These are phyloP conservation scores for Muscicapa striata DNA, from an alignment of 2,797 vertebrate genomes.

Conservation along the genomic window DNA sequence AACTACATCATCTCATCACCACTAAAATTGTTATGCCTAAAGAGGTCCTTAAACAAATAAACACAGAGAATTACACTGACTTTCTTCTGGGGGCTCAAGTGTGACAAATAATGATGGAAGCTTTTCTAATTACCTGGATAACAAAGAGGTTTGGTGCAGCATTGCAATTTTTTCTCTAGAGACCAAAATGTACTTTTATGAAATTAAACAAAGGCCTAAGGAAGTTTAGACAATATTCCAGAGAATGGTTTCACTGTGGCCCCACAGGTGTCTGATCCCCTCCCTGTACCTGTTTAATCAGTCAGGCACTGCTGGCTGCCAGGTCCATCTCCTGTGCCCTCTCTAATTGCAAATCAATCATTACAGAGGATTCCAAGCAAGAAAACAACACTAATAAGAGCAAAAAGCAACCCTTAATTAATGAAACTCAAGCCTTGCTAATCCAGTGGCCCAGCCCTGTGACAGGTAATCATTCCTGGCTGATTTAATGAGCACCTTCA, in stretches of 20 bases:
- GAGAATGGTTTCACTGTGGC: background rate
- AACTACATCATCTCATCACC: background rate
- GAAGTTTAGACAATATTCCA: background rate
- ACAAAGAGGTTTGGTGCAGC: background rate
- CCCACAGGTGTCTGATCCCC: background rate
- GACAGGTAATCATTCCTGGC: background rate
- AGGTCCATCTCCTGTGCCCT: background rate
- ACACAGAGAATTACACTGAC: background rate
- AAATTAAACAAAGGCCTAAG: background rate
- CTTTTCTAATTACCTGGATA: background rate
- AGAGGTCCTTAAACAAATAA: background rate
- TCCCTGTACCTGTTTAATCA: background rate
- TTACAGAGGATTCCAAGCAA: background rate
- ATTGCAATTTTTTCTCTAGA: background rate
- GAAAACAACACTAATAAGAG: background rate
- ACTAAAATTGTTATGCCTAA: background rate
- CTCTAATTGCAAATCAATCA: conserved; percentile 26
- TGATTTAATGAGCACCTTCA: too few relatives aligned
- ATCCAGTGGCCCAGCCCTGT: background rate
- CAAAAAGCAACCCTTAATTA: background rate
- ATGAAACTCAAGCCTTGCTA: background rate
- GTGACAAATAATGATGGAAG: background rate
- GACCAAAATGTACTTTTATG: background rate
- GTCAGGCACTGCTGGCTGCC: background rate
- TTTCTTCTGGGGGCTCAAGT: background rate